These are phyloP conservation scores for Thymallus thymallus DNA, from an alignment of 2,113 vertebrate species.

Conservation along the genomic window DNA sequence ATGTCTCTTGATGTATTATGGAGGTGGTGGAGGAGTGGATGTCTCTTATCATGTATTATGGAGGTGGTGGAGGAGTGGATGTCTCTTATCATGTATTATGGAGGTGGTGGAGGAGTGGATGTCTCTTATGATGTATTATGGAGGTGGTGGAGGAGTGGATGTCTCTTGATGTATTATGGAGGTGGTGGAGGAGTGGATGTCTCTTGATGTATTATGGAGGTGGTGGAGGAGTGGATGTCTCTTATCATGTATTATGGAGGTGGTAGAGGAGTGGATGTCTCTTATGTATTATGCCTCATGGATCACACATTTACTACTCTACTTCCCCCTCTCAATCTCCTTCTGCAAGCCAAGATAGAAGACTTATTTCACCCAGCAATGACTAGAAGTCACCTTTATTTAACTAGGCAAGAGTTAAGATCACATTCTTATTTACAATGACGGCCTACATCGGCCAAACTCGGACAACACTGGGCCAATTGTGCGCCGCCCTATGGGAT, in stretches of 20 bases:
- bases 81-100: conserved; percentile 8
- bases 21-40: background rate
- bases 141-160: background rate
- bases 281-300: conserved; percentile 11
- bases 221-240: background rate
- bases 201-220: conserved; percentile 9
- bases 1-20: conserved; percentile 8
- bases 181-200: background rate
- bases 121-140: conserved; percentile 7
- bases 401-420: too few relatives aligned
- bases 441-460: too few relatives aligned
- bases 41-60: conserved; percentile 8
- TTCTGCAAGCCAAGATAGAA: background rate
- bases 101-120: background rate
- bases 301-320: background rate
- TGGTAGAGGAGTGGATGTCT: background rate
- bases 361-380: background rate
- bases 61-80: background rate
- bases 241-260: conserved; percentile 7
- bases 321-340: background rate
- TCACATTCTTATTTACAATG: too few relatives aligned
- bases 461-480: too few relatives aligned
- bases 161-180: conserved; percentile 13
- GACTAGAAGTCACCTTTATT: background rate
- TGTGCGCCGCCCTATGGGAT: too few relatives aligned